Conservation (phyloP, 2,888 invertebrate species). For the Abrostola triplasia region DNA sequence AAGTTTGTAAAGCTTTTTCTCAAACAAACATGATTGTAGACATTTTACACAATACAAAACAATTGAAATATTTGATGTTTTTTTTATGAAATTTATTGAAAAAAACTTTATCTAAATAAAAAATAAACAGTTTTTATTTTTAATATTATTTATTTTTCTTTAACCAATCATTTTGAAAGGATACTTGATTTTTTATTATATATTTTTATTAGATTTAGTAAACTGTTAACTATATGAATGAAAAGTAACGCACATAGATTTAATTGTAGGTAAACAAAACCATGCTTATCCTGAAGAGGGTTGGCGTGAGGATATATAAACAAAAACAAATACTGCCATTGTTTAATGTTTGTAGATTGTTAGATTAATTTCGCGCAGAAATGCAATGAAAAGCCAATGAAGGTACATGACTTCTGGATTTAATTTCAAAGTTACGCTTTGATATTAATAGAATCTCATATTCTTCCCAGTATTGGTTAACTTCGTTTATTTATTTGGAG, state of each 20-base stretch:
- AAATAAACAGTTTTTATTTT: neutral
- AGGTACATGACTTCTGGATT: too few relatives aligned
- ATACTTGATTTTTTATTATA: neutral
- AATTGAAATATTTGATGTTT: too few relatives aligned
- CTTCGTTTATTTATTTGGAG: too few relatives aligned
- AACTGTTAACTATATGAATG: slow-evolving; percentile 9
- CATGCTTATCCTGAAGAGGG: neutral
- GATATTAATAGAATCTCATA: too few relatives aligned
- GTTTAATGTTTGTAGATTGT: slow-evolving; percentile 12
- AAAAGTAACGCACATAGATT: slow-evolving; percentile 33
- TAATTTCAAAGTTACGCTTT: too few relatives aligned
- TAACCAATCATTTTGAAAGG: neutral
- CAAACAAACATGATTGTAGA: too few relatives aligned
- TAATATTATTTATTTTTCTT: neutral
- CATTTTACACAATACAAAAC: too few relatives aligned
- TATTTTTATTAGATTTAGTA: neutral
- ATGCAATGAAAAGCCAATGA: slow-evolving; percentile 14
- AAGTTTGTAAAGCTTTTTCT: too few relatives aligned
- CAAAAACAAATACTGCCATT: slow-evolving; percentile 34
- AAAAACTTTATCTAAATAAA: too few relatives aligned
- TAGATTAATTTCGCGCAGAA: slow-evolving; percentile 3
- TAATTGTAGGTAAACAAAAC: slow-evolving; percentile 2
- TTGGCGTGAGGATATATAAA: slow-evolving; percentile 6
- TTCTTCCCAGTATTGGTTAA: too few relatives aligned
- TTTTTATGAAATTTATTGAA: too few relatives aligned